Base-by-base conservation (phyloP, 2,797 vertebrate genomes). In the Tenualosa thibaudeaui region DNA sequence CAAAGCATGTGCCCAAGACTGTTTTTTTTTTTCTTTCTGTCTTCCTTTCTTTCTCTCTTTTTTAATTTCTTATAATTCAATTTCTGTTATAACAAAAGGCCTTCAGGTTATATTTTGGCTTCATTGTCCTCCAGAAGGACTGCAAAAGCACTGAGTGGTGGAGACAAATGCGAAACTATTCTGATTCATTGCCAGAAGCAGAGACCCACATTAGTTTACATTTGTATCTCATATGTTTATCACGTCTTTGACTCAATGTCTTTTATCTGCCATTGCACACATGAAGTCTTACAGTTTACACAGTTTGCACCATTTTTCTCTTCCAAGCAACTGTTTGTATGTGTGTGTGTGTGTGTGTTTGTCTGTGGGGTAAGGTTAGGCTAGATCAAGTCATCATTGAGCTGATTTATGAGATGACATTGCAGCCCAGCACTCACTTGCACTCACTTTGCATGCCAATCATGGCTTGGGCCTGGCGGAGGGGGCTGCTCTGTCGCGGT, bases 381-480 rank as follows among this genome's bases (percentile, higher is more conserved):
- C 82, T 85, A 22, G 82, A 49, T 86, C 82, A 89, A 40, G 81
- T 85, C 71, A 84, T 46, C 75, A 58, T 83, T 81, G 40, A 78
- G 85, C 85, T 91, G 94, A 93, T 89, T 94, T 92, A 91, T 89
- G 90, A 96, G 96, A 95, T 94, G 94, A 95, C 95, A 94, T 90
- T 89, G 91, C 93, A 93, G 93, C 93, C 96, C 94, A 93, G 87
- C 90, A 95, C 95, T 97, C 96, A 95, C 92, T 93, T 92, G 89
- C 91, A 54, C 94, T 96, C 94, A 91, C 90, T 90, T 88, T 86
- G 93, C 90, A 94, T 93, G 95, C 95, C 96, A 96, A 94, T 97
- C 96, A 96, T 26, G 81, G 88, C 85, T 8, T 88, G 53, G 89
- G 89, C 89, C 91, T 88, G 82, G 85, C 94, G 31, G 43, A 12